Evolutionary conservation across 2,113 vertebrate species (phyloP).

Genomic region (Pelusios castaneus): DNA sequence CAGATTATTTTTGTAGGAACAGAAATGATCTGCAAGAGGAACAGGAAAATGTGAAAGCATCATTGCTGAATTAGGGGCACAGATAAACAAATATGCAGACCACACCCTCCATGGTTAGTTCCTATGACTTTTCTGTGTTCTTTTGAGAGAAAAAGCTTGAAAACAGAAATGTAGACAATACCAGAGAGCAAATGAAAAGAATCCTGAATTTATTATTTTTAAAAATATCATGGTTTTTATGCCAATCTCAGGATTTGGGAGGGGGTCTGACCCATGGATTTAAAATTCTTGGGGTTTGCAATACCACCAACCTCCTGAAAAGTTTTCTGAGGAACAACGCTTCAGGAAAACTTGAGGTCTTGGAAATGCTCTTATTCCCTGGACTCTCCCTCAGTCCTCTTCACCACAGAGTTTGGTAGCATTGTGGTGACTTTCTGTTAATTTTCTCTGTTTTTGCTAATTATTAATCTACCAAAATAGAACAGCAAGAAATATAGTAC

Average conservation of each 20-base stretch:
- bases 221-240: not conserved
- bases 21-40: not conserved
- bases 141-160: not conserved
- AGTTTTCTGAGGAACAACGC: not conserved
- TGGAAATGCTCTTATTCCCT: not conserved
- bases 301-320: not conserved
- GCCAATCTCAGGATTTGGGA: not conserved
- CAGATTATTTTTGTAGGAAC: not conserved
- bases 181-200: not conserved
- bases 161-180: not conserved
- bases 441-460: not conserved
- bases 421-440: not conserved
- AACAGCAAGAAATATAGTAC: not conserved
- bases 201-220: not conserved
- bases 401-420: not conserved
- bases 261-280: not conserved
- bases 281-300: not conserved
- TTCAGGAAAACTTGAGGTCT: not conserved
- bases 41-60: not conserved
- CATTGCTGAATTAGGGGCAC: not conserved
- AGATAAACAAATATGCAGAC: fast-evolving
- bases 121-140: not conserved
- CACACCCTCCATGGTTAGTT: not conserved
- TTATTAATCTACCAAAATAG: not conserved
- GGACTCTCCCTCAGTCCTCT: not conserved